Evolutionary conservation across 2,888 invertebrate species (phyloP).

Genomic region (Eupithecia tripunctaria): DNA sequence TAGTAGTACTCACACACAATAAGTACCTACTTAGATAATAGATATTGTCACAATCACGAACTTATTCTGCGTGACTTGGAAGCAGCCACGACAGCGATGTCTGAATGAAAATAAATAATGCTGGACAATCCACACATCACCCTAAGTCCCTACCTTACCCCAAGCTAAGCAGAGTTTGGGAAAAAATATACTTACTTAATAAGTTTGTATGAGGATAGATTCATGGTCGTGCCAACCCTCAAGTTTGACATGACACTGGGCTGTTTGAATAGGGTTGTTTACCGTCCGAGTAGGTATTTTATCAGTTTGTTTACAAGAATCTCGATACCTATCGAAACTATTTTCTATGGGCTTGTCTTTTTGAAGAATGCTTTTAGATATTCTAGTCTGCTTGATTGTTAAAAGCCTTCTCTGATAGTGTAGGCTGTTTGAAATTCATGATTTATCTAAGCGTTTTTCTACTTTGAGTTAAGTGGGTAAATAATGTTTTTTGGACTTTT

Average conservation of each 20-base stretch:
- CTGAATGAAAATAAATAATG: no score
- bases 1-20: no score
- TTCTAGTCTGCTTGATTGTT: background rate
- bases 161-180: no score
- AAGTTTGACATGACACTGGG: slow-evolving; percentile 32
- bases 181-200: background rate
- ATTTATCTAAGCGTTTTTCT: background rate
- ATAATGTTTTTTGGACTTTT: no score
- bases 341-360: slow-evolving; percentile 7
- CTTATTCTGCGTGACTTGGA: no score
- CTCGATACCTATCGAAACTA: slow-evolving; percentile 8
- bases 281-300: background rate
- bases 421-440: background rate
- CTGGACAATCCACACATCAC: no score
- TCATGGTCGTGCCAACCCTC: background rate
- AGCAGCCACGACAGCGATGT: no score
- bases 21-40: no score
- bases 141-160: no score
- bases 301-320: slow-evolving; percentile 16
- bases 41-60: no score
- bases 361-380: background rate
- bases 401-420: background rate
- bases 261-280: slow-evolving; percentile 25
- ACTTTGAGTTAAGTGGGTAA: background rate
- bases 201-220: background rate